Conservation (phyloP, 2,797 vertebrate species). For the Artibeus jamaicensis region DNA sequence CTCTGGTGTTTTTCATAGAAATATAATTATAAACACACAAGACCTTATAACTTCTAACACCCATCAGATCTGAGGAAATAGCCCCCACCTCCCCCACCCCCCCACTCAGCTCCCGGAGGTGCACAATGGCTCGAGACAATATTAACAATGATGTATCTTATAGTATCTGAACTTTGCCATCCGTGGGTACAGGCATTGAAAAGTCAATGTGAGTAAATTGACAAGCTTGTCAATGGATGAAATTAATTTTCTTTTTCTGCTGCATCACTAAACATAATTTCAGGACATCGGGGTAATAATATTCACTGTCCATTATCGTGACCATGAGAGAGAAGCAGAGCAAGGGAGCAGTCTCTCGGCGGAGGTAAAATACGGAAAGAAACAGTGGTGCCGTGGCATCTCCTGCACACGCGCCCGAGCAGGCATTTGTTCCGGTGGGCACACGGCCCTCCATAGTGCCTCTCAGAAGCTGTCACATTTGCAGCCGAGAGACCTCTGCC, state of each 20-base stretch:
- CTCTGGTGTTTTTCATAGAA: background rate
- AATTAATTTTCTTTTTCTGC: constrained; percentile 76
- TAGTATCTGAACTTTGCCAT: constrained; percentile 71
- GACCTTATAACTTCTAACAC: background rate
- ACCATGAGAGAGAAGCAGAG: background rate
- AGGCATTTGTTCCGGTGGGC: rapidly evolving
- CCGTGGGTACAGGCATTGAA: constrained; percentile 44
- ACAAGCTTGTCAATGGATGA: constrained; percentile 78
- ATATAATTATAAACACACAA: background rate
- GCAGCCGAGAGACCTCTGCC: constrained; percentile 24
- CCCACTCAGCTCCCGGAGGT: background rate
- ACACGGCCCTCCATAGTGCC: background rate
- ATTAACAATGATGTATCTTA: constrained; percentile 74
- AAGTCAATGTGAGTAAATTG: constrained; percentile 77
- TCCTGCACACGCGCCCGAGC: rapidly evolving
- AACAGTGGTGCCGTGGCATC: background rate
- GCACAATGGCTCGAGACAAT: constrained; percentile 46
- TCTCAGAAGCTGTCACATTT: constrained; percentile 1
- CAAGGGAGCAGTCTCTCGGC: rapidly evolving
- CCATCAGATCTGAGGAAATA: background rate
- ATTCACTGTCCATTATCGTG: constrained; percentile 25
- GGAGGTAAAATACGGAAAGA: background rate
- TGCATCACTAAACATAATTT: constrained; percentile 73
- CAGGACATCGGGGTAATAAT: constrained; percentile 39
- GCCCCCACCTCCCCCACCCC: background rate